Evolutionary conservation across 2,888 invertebrate species (phyloP), one percentile per base, ranked within the genome.

Genomic region (Cheilosia pagana): DNA sequence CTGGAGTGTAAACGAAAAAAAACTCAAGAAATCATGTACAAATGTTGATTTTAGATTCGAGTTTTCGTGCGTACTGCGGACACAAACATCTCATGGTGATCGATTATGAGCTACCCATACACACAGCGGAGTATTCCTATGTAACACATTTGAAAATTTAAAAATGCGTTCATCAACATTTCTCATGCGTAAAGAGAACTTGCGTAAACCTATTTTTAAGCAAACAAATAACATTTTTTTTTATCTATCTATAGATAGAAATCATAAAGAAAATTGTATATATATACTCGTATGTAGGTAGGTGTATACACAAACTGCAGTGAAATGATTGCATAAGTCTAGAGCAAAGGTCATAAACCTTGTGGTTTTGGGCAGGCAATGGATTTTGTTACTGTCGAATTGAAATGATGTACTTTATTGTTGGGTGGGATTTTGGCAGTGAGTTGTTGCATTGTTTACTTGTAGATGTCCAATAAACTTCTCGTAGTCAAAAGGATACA

Each of bases 151-250:
- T 60, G 63, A 70, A 59, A 70, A 70, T 59, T 62, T 50, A 25
- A 23, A 8, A 52, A 60, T 62, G 62, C 43, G 31, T 72, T 62
- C 62, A 72, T 63, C 53, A 62, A 41, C 31, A 72, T 52, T 62
- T 72, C 25, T 50, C 62, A 63, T 72, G 62, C 53, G 52, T 62
- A 31, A 53, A 43, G 43, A 53, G 62, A 45, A 72, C 63, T 74
- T 65, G 63, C 45, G 45, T 74, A 63, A 74, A 55, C 74, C 55
- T 75, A 75, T 57, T 75, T 75, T 75, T 75, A 65, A 65, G 65
- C 65, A 75, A 75, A 57, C 63, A 75, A 63, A 65, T 63, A 39
- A 39, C 25, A 6, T 63, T 55, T 74, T 50, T 52, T 45, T 74
- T 62, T 55, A 57, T 63, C 43, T 74, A 45, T 74, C 63, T 74